These are phyloP conservation scores for Lepisosteus osseus DNA, from an alignment of 2,113 vertebrate genomes.

Conservation along the genomic window DNA sequence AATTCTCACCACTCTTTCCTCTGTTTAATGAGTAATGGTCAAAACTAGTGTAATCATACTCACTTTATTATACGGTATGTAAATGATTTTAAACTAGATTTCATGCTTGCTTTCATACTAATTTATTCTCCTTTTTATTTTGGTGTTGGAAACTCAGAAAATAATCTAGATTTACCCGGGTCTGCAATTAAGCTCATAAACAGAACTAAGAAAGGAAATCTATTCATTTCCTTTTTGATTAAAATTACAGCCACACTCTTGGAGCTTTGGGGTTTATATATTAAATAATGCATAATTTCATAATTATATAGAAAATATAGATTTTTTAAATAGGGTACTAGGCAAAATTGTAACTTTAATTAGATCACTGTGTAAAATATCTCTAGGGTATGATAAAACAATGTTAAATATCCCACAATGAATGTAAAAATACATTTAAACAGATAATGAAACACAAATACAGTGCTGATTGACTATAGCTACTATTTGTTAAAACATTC, in stretches of 20 bases:
- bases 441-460: slow-evolving; percentile 76
- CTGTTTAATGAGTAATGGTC: slow-evolving; percentile 37
- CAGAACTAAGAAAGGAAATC: slow-evolving; percentile 59
- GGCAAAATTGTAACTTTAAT: slow-evolving; percentile 72
- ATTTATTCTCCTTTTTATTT: slow-evolving; percentile 57
- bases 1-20: background rate
- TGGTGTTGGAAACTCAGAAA: slow-evolving; percentile 52
- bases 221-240: slow-evolving; percentile 74
- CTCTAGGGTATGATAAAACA: slow-evolving; percentile 74
- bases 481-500: slow-evolving; percentile 60
- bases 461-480: slow-evolving; percentile 52
- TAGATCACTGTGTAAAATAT: slow-evolving; percentile 75
- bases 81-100: slow-evolving; percentile 66
- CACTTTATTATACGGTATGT: slow-evolving; percentile 53
- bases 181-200: slow-evolving; percentile 66
- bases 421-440: slow-evolving; percentile 71
- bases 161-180: slow-evolving; percentile 55
- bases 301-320: slow-evolving; percentile 82
- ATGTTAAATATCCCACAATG: slow-evolving; percentile 70
- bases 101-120: slow-evolving; percentile 66
- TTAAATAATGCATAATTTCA: slow-evolving; percentile 78
- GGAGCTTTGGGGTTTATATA: slow-evolving; percentile 72
- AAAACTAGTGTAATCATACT: slow-evolving; percentile 52
- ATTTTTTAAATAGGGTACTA: slow-evolving; percentile 73
- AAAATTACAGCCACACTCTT: slow-evolving; percentile 68